Conservation (phyloP, 2,113 vertebrate genomes). For the Hirundichthys speculiger region DNA sequence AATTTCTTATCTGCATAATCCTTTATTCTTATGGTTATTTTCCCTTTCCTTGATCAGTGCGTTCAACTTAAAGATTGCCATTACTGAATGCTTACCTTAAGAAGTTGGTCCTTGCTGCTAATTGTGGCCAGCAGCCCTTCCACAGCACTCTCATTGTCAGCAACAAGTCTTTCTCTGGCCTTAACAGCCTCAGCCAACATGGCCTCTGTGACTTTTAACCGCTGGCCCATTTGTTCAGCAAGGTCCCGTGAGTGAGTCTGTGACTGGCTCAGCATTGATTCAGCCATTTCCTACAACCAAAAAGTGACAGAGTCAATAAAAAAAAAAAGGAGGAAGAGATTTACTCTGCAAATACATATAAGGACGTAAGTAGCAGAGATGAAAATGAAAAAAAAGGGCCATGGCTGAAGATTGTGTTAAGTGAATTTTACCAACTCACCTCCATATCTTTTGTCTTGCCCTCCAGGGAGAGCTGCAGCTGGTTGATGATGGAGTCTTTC, state of each 20-base stretch:
- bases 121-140: slow-evolving; percentile 79
- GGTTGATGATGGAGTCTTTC: slow-evolving; percentile 82
- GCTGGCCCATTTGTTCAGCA: slow-evolving; percentile 80
- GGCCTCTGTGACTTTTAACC: slow-evolving; percentile 80
- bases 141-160: slow-evolving; percentile 81
- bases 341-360: not conserved
- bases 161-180: slow-evolving; percentile 77
- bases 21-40: no score
- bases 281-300: slow-evolving; percentile 71
- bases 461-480: slow-evolving; percentile 80
- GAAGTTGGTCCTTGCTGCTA: slow-evolving; percentile 82
- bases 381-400: not conserved
- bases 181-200: slow-evolving; percentile 80
- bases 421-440: slow-evolving; percentile 66
- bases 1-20: no score
- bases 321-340: no score
- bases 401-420: not conserved
- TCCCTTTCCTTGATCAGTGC: no score
- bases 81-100: slow-evolving; percentile 69
- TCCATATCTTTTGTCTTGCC: slow-evolving; percentile 83
- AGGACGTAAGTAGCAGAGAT: not conserved
- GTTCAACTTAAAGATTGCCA: not conserved
- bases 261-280: slow-evolving; percentile 71
- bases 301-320: not conserved
- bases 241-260: slow-evolving; percentile 71